Base-by-base conservation (phyloP, 2,888 invertebrate genomes). In the Gymnosoma rotundatum region DNA sequence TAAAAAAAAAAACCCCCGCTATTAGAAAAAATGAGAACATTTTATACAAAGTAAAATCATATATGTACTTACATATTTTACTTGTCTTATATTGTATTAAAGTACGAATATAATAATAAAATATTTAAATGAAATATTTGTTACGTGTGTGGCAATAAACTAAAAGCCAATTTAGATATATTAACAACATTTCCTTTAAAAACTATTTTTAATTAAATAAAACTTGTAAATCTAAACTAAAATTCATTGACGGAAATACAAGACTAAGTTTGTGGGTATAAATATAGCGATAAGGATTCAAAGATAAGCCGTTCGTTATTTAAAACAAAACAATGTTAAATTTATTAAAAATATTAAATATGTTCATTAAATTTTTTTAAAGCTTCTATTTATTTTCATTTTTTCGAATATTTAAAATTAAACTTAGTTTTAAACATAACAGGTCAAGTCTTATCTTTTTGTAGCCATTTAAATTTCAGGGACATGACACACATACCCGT, bases 401-500 rank as follows among this genome's bases (percentile, higher is more conserved):
- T 18, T 52, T 52, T 52, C 18, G 50, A 20, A 1, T n/a, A 0
- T 18, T 52, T 52, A 1, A 20, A 18, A 52, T n/a, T n/a, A 48
- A 48, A 18, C 6, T 18, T 64, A 50, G 52, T 67, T 38, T 67
- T 25, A 20, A 66, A 56, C 25, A 69, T 48, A 61, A 63, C 20
- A 75, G 75, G 64, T 82, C 75, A 82, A 50, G 42, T n/a, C 70
- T 76, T 82, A 82, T 82, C 75, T 76, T 70, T 66, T 52, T 56
- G 9, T 75, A 76, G 52, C 36, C 58, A 75, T 81, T 74, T 58
- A 64, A 58, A 70, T 78, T 81, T 81, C 84, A 84, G 58, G 84
- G 84, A 78, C 84, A 78, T 81, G 84, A 50, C 81, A 78, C 69
- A 81, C 74, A 84, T 74, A 69, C 18, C 36, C 54, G 56, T 64